Conservation (phyloP, 2,113 vertebrate species). For the Hoplias malabaricus region DNA sequence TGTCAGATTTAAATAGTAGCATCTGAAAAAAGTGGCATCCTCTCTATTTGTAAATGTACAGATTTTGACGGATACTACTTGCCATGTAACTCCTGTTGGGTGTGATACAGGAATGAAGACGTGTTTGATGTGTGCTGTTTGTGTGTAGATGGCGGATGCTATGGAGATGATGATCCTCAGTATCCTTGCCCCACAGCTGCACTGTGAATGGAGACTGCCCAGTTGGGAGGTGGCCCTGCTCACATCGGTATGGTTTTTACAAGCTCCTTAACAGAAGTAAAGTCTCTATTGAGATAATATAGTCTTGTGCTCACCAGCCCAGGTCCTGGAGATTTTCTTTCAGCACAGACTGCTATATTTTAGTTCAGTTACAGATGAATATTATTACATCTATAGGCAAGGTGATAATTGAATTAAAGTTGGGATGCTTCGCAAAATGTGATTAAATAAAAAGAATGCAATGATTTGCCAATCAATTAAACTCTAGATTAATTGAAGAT, state of each 20-base stretch:
- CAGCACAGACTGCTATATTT: no score
- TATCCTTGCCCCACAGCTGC: constrained; percentile 95
- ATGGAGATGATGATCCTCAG: constrained; percentile 99
- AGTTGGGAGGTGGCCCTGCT: constrained; percentile 95
- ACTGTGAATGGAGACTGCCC: constrained; percentile 94
- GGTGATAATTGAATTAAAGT: no score
- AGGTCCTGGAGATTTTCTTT: not conserved
- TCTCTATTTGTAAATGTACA: no score
- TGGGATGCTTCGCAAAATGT: no score
- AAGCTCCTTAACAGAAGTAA: not conserved
- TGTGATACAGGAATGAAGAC: not conserved
- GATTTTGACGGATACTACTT: no score
- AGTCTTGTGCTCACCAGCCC: not conserved
- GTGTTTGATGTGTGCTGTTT: not conserved
- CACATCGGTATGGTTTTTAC: constrained; percentile 84
- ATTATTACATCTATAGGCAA: no score
- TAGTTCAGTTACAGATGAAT: no score
- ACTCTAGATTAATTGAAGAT: no score
- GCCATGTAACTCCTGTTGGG: not conserved
- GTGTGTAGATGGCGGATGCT: constrained; percentile 93
- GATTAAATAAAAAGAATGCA: not conserved
- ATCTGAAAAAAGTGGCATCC: no score
- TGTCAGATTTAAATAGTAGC: no score
- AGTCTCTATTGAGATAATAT: not conserved
- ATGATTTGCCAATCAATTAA: no score